Conservation (phyloP, 1,140 invertebrate species). For the Brachionus plicatilis region DNA sequence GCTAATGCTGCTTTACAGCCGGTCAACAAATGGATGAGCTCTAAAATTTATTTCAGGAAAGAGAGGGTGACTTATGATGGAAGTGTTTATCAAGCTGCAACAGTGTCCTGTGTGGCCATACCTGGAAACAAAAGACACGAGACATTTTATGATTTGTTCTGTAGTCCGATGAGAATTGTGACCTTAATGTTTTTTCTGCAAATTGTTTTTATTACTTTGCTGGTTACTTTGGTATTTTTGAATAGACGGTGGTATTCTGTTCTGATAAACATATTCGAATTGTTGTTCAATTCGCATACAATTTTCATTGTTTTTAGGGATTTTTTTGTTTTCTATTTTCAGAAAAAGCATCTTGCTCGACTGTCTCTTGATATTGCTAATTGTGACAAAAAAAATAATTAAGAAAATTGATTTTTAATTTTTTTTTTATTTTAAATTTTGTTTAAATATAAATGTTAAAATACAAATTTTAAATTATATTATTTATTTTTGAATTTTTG, state of each 20-base stretch:
- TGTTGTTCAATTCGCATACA: slow-evolving; percentile 17
- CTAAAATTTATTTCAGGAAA: not conserved
- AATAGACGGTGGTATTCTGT: slow-evolving; percentile 13
- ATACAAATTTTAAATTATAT: too few species aligned
- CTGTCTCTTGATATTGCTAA: not conserved
- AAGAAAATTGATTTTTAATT: not conserved
- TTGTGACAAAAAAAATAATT: not conserved
- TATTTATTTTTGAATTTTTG: too few species aligned
- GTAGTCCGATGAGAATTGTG: not conserved
- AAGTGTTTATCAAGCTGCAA: not conserved
- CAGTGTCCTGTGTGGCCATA: not conserved
- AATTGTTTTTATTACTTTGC: not conserved
- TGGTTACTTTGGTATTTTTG: not conserved
- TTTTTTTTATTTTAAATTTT: too few species aligned
- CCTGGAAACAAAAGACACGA: not conserved
- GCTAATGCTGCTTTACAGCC: not conserved
- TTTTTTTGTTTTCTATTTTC: slow-evolving; percentile 5
- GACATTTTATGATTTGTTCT: not conserved
- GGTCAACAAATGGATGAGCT: not conserved
- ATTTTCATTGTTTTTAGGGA: slow-evolving; percentile 27
- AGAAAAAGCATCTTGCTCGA: not conserved
- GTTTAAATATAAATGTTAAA: too few species aligned
- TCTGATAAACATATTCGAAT: not conserved
- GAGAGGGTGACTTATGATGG: not conserved
- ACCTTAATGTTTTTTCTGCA: not conserved